Evolutionary conservation across 1,140 invertebrate genomes (phyloP).

Genomic region (Cydia splendana): DNA sequence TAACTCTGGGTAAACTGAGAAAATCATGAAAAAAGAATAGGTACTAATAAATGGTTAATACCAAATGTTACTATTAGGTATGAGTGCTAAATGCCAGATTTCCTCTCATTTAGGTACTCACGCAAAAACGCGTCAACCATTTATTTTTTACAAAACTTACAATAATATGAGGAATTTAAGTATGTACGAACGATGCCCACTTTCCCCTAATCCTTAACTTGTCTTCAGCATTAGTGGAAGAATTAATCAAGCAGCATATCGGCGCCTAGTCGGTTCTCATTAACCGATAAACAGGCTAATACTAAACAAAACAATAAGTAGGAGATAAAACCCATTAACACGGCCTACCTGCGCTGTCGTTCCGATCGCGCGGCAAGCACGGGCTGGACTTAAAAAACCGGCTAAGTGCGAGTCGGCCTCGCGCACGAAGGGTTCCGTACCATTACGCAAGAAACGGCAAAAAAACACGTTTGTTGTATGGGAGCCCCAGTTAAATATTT

Average conservation of each 20-base stretch:
- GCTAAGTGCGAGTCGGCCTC: too few species aligned
- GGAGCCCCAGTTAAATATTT: too few species aligned
- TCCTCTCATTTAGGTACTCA: background rate
- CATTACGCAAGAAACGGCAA: too few species aligned
- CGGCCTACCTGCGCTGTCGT: constrained; percentile 40
- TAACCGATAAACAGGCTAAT: constrained; percentile 57
- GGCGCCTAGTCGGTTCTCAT: constrained; percentile 49
- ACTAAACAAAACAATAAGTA: constrained; percentile 58
- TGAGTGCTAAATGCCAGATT: background rate
- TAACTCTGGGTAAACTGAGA: too few species aligned
- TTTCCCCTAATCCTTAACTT: background rate
- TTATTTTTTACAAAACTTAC: background rate
- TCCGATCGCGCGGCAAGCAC: constrained; percentile 37
- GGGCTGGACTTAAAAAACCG: too few species aligned
- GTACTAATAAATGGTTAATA: too few species aligned
- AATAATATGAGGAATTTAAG: background rate
- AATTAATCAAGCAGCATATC: constrained; percentile 53
- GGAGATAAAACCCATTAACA: constrained; percentile 62
- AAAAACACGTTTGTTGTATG: too few species aligned
- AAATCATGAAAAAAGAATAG: too few species aligned
- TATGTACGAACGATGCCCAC: background rate
- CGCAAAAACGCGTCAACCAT: background rate
- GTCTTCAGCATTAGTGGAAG: constrained; percentile 40
- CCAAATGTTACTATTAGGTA: background rate
- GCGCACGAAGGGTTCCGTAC: too few species aligned